Conservation (phyloP, 2,888 invertebrate genomes). For the Chrysolina haemoptera region DNA sequence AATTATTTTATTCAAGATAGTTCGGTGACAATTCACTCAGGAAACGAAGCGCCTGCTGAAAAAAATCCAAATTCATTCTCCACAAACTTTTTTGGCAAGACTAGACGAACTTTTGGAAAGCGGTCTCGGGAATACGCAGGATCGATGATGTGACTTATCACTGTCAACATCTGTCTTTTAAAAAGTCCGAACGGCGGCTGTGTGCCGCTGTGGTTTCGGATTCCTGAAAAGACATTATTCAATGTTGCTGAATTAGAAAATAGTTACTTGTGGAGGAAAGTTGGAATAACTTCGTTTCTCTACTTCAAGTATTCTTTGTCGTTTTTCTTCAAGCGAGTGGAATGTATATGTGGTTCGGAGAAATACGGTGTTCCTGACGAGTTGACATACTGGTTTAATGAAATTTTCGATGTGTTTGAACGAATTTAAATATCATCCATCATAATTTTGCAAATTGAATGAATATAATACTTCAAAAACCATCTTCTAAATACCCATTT, state of each 20-base stretch:
- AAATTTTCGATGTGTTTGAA: too few relatives aligned
- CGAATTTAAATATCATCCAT: too few relatives aligned
- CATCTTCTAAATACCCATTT: too few relatives aligned
- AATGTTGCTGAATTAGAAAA: constrained; percentile 56
- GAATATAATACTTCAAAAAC: too few relatives aligned
- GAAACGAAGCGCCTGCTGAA: background rate
- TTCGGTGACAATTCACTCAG: too few relatives aligned
- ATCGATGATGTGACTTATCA: constrained; percentile 51
- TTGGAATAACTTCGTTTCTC: constrained; percentile 34
- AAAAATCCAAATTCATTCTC: background rate
- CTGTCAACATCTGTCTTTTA: constrained; percentile 54
- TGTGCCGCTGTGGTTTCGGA: constrained; percentile 47
- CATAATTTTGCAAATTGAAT: too few relatives aligned
- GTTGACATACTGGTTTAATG: too few relatives aligned
- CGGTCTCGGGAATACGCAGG: constrained; percentile 9
- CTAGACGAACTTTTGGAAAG: background rate
- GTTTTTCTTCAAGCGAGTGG: constrained; percentile 32
- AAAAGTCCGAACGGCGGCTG: constrained; percentile 40
- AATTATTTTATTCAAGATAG: too few relatives aligned
- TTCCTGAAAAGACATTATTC: constrained; percentile 53
- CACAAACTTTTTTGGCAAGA: background rate
- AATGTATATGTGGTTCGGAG: constrained; percentile 28
- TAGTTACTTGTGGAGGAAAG: constrained; percentile 49
- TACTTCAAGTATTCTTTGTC: constrained; percentile 31
- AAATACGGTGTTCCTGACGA: background rate